These are phyloP conservation scores for Tupaia chinensis DNA, from an alignment of 2,113 vertebrate genomes.

Conservation along the genomic window DNA sequence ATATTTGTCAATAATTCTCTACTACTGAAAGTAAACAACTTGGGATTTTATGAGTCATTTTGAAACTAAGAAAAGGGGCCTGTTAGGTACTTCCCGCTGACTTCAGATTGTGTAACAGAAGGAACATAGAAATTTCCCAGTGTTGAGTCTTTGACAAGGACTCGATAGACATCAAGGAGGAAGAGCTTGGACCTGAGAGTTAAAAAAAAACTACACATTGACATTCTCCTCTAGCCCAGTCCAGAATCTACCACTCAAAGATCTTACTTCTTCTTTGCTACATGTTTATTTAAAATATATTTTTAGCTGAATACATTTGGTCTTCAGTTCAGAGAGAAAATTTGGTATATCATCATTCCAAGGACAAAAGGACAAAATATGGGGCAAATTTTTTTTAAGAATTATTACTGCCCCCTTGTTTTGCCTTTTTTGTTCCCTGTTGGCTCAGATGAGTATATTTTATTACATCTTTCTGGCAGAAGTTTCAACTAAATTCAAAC, in stretches of 20 bases:
- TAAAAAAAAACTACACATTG: no score
- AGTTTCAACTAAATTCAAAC: background rate
- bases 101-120: background rate
- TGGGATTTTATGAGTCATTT: background rate
- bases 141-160: background rate
- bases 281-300: background rate
- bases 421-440: background rate
- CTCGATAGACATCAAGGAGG: background rate
- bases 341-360: background rate
- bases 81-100: background rate
- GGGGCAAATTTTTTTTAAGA: background rate
- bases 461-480: slow-evolving; percentile 26
- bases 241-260: background rate
- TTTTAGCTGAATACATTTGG: background rate
- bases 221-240: background rate
- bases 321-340: slow-evolving; percentile 12
- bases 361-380: slow-evolving; percentile 24
- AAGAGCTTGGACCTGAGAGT: background rate
- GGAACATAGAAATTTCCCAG: background rate
- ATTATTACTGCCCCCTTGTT: background rate
- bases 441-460: slow-evolving; percentile 21
- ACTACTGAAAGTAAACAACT: background rate
- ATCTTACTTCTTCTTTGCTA: background rate
- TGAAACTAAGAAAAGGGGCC: background rate
- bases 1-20: background rate